phyloP scores from a whole-genome alignment of 2,113 vertebrate genomes.

The Microtus montanus region DNA sequence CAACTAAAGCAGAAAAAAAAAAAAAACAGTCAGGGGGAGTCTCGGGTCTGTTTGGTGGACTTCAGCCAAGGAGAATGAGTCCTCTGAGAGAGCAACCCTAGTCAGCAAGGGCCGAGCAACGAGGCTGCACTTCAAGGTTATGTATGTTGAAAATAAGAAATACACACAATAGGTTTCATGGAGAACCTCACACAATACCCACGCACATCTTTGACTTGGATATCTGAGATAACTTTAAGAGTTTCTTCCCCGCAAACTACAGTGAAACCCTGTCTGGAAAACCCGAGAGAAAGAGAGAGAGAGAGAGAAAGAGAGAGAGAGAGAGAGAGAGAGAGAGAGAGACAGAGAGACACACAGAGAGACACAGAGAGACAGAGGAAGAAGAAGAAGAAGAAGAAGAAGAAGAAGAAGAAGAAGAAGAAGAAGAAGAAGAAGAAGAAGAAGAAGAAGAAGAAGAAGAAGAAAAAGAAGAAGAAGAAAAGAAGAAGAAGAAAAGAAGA shows the following conservation, averaged over 20 bases:
- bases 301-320: no score
- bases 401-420: no score
- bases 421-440: no score
- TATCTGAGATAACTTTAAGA: slow-evolving; percentile 63
- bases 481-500: no score
- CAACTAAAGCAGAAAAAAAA: slow-evolving; percentile 57
- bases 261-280: no score
- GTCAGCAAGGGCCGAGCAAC: slow-evolving; percentile 61
- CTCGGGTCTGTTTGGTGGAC: slow-evolving; percentile 53
- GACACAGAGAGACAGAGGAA: no score
- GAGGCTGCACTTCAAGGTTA: slow-evolving; percentile 47
- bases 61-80: slow-evolving; percentile 70
- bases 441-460: no score
- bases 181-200: slow-evolving; percentile 1
- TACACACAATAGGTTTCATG: slow-evolving; percentile 56
- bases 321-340: no score
- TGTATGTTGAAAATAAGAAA: slow-evolving; percentile 70
- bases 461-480: no score
- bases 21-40: slow-evolving; percentile 7
- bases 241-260: background rate
- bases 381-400: no score
- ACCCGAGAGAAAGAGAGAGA: no score
- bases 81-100: slow-evolving; percentile 60
- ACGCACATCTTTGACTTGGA: slow-evolving; percentile 47
- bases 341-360: no score